A percentile compares a stretch with the other conserved stretches of the same genome.
These are phyloP conservation scores for Onychostoma macrolepis DNA, from an alignment of 2,113 vertebrate genomes.

Conservation along the genomic window DNA sequence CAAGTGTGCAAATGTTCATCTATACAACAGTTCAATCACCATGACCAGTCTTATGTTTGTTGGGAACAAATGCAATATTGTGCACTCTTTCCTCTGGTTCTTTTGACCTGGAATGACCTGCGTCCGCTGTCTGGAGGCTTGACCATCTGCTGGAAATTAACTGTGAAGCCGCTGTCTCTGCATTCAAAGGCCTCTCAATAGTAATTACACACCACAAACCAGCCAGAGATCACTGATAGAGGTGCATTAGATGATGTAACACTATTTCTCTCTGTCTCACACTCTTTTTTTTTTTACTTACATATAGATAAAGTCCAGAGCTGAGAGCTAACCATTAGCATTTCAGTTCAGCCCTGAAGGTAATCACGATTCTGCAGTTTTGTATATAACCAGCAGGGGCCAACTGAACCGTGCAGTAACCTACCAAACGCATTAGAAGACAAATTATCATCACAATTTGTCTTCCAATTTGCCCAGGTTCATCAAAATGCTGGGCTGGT, in stretches of 20 bases:
- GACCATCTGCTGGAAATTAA: conserved; percentile 2
- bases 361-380: neutral
- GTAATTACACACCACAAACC: neutral
- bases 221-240: conserved; percentile 7
- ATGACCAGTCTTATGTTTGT: neutral
- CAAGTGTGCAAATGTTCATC: neutral
- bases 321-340: neutral
- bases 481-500: neutral
- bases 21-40: neutral
- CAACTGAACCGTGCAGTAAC: neutral
- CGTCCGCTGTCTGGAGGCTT: neutral
- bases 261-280: neutral
- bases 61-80: neutral
- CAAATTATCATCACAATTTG: neutral
- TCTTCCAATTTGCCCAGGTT: neutral
- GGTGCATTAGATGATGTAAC: neutral
- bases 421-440: neutral
- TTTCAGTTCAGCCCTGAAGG: neutral
- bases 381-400: neutral
- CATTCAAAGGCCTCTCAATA: neutral
- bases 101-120: conserved; percentile 9
- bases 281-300: neutral
- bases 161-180: neutral
- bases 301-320: neutral
- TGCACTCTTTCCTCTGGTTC: neutral